phyloP scores from a whole-genome alignment of 2,113 vertebrate species.

The Opisthocomus hoazin region DNA sequence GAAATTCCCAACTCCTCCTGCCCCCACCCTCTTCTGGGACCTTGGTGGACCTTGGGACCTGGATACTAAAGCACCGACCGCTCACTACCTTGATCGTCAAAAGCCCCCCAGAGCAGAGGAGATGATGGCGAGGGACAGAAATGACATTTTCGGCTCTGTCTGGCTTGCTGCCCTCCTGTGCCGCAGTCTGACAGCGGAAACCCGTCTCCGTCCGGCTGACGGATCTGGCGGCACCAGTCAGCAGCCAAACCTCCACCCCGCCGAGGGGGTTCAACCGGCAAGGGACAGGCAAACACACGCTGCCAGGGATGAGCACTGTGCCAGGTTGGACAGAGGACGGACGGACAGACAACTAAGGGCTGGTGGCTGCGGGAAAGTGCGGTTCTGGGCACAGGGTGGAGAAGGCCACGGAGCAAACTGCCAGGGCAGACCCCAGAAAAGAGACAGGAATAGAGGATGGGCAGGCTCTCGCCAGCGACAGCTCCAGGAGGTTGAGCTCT shows the following conservation, averaged over 20 bases:
- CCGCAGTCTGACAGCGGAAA: neutral
- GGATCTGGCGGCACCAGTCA: neutral
- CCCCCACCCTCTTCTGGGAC: neutral
- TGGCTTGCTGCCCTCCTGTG: neutral
- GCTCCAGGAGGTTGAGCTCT: neutral
- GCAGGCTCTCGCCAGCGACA: rapidly evolving
- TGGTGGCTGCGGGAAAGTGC: neutral
- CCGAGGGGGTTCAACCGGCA: no score
- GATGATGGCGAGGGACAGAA: neutral
- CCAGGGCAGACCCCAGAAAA: neutral
- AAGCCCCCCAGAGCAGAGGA: neutral
- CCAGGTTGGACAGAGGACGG: neutral
- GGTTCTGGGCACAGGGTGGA: neutral
- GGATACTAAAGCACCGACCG: neutral
- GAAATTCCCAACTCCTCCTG: neutral
- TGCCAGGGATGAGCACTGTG: neutral
- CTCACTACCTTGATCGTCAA: neutral
- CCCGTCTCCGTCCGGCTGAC: neutral
- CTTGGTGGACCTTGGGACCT: neutral
- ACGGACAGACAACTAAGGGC: neutral
- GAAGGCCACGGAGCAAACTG: neutral
- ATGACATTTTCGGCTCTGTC: neutral
- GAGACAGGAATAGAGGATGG: neutral
- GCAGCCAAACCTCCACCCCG: neutral
- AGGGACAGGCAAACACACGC: neutral